Conservation (phyloP, 2,888 invertebrate genomes). For the Rhimphoctona megacephalus region DNA sequence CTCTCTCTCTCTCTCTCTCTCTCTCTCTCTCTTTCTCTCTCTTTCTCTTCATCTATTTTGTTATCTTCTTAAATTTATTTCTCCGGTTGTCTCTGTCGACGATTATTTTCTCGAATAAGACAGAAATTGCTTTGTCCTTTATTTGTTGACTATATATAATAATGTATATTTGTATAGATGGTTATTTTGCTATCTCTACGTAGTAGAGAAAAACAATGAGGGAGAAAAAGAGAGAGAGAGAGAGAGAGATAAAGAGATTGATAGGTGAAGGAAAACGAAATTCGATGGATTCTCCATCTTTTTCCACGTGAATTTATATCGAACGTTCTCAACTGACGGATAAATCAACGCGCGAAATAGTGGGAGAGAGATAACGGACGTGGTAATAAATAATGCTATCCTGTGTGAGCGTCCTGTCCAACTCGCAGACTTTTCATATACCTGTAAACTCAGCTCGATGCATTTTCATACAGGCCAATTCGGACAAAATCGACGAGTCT, state of each 20-base stretch:
- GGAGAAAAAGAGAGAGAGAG: background rate
- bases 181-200: background rate
- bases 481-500: background rate
- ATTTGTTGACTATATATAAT: background rate
- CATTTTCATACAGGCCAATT: conserved; percentile 16
- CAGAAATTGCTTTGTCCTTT: conserved; percentile 52
- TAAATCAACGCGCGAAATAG: conserved; percentile 70
- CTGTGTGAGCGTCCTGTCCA: conserved; percentile 64
- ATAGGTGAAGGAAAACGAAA: conserved; percentile 38
- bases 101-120: conserved; percentile 55
- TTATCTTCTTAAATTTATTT: conserved; percentile 49
- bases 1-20: conserved; percentile 4
- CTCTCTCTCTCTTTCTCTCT: background rate
- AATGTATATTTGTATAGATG: background rate
- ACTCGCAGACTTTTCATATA: conserved; percentile 59
- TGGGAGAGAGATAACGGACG: conserved; percentile 73
- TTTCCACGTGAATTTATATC: conserved; percentile 54
- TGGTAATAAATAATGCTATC: conserved; percentile 75
- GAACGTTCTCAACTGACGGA: conserved; percentile 68
- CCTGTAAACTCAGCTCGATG: conserved; percentile 46
- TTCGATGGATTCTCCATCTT: conserved; percentile 25
- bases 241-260: conserved; percentile 5
- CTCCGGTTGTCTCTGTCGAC: conserved; percentile 43
- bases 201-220: conserved; percentile 13
- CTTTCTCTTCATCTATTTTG: conserved; percentile 27